Evolutionary conservation across 2,113 vertebrate genomes (phyloP).

Genomic region (Menura novaehollandiae): DNA sequence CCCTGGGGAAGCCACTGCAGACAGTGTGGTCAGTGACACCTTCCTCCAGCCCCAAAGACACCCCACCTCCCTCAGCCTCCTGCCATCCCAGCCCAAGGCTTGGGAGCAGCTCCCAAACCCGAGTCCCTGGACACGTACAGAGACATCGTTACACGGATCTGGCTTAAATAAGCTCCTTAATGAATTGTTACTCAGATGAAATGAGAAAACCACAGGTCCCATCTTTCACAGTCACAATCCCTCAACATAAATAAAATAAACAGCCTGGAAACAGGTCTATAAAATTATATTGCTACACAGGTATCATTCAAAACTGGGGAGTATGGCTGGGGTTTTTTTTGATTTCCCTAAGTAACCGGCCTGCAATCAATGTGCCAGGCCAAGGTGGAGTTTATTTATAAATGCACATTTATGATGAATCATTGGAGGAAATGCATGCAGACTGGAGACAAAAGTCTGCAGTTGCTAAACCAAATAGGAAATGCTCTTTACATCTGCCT

Average conservation of each 20-base stretch:
- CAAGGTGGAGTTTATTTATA: conserved; percentile 76
- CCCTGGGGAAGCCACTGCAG: background rate
- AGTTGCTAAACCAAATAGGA: conserved; percentile 73
- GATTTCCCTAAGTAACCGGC: background rate
- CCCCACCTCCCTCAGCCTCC: background rate
- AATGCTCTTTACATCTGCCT: conserved; percentile 70
- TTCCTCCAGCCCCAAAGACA: background rate
- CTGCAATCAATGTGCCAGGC: conserved; percentile 3
- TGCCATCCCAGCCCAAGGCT: background rate
- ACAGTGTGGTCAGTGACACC: background rate
- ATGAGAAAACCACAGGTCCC: conserved; percentile 24
- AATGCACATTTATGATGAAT: conserved; percentile 74
- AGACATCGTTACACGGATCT: background rate
- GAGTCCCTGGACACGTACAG: background rate
- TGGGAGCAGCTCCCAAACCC: background rate
- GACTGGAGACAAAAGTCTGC: conserved; percentile 80
- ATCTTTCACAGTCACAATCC: background rate
- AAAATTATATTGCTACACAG: background rate
- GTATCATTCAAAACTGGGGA: background rate
- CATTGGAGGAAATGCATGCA: conserved; percentile 71
- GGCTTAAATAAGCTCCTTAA: conserved; percentile 2
- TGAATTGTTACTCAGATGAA: background rate
- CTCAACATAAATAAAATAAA: conserved; percentile 6
- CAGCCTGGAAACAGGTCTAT: background rate
- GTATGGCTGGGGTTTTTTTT: background rate